These are phyloP conservation scores for Tenebrosternarchus preto DNA, from an alignment of 2,113 vertebrate species.

Conservation along the genomic window DNA sequence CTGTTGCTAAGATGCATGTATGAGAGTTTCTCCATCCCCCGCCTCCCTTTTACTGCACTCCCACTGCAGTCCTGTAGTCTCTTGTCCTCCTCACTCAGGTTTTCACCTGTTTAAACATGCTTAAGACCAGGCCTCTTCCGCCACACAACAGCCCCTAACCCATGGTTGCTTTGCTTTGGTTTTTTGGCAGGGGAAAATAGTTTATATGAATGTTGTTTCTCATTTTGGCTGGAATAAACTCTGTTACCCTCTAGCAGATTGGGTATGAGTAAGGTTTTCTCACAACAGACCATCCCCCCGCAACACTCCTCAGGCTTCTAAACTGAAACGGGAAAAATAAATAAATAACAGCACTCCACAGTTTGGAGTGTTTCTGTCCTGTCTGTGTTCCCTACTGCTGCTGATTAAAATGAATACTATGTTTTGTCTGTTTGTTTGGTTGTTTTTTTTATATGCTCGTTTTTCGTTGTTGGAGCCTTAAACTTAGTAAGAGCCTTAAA, in stretches of 20 bases:
- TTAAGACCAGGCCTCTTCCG: conserved; percentile 23
- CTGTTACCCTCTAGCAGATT: conserved; percentile 65
- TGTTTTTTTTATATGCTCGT: conserved; percentile 1
- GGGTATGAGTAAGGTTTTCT: conserved; percentile 63
- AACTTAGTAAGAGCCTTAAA: conserved; percentile 27
- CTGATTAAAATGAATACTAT: conserved; percentile 22
- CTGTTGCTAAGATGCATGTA: no score
- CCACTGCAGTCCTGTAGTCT: not conserved
- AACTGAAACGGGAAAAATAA: not conserved
- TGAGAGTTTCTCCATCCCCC: not conserved
- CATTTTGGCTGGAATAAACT: conserved; percentile 61
- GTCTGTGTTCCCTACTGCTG: conserved; percentile 24
- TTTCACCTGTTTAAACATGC: conserved; percentile 39
- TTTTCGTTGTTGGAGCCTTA: conserved; percentile 18
- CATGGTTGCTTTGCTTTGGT: conserved; percentile 7
- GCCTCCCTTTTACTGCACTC: no score
- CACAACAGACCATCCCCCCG: conserved; percentile 45
- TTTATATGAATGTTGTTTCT: conserved; percentile 51
- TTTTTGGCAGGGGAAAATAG: conserved; percentile 46
- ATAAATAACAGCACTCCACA: conserved; percentile 1
- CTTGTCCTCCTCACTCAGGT: conserved; percentile 43
- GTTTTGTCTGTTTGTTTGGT: not conserved
- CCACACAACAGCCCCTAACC: conserved; percentile 31
- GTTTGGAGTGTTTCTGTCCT: conserved; percentile 30
- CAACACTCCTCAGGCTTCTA: conserved; percentile 35